A percentile compares a stretch with the other conserved stretches of the same genome.
These are phyloP conservation scores for Vespertilio murinus DNA, from an alignment of 2,797 vertebrate species.

Conservation along the genomic window DNA sequence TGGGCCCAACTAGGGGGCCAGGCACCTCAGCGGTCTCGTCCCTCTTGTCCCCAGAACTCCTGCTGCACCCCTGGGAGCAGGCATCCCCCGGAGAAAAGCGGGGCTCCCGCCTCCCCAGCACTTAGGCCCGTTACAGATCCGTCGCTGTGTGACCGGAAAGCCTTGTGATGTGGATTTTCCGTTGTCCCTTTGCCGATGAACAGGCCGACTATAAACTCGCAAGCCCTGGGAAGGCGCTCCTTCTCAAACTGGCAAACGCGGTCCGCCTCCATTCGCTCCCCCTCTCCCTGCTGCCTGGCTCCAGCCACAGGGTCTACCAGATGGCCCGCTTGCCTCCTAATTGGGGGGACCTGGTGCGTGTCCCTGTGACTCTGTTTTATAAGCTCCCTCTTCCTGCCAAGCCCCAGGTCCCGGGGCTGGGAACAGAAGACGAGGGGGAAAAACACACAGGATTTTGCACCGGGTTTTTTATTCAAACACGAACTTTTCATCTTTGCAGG, in stretches of 20 bases:
- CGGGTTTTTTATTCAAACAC: background rate
- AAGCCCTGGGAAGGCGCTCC: background rate
- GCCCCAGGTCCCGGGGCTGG: background rate
- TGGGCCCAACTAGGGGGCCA: background rate
- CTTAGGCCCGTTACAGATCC: no score
- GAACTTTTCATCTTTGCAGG: conserved; percentile 68
- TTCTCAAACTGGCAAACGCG: background rate
- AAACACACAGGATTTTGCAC: background rate
- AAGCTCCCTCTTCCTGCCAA: conserved; percentile 42
- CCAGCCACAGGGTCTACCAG: background rate
- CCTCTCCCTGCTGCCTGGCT: background rate
- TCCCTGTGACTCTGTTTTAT: conserved; percentile 32
- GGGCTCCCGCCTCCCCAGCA: background rate
- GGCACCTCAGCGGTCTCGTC: background rate
- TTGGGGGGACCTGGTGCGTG: conserved; percentile 30
- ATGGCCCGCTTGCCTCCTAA: background rate
- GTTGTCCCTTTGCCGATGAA: background rate
- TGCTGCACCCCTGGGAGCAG: background rate
- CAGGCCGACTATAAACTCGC: background rate
- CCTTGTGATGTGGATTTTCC: background rate
- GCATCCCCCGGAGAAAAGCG: accelerated
- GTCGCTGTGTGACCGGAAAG: background rate
- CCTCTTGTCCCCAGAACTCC: no score
- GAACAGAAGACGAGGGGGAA: background rate
- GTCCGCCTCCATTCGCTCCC: background rate